phyloP scores from a whole-genome alignment of 92 coral and sea anemone species.

The Porites lobata region DNA sequence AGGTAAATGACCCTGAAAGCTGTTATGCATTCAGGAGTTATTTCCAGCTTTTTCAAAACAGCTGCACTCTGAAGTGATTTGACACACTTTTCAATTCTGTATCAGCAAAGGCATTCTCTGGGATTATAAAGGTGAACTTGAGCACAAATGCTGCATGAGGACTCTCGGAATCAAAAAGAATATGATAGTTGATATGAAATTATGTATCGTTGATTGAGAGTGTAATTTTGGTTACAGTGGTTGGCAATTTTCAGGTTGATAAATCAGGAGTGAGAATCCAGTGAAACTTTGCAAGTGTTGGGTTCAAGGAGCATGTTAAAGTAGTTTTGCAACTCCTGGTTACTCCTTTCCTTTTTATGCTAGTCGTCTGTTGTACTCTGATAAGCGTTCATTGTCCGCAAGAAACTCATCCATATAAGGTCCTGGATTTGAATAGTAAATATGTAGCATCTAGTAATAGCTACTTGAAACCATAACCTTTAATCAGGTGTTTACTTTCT shows the following conservation, averaged over 20 bases:
- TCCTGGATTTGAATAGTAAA: no score
- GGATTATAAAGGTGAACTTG: neutral
- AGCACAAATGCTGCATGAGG: neutral
- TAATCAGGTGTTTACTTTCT: no score
- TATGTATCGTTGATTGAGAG: neutral
- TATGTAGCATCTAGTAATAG: no score
- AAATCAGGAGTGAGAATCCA: neutral
- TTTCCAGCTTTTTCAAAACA: neutral
- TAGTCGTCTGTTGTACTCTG: neutral
- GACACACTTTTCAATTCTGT: slow-evolving; percentile 8
- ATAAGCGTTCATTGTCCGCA: neutral
- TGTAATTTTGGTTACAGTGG: slow-evolving; percentile 2
- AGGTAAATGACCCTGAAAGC: neutral
- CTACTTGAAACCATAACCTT: no score
- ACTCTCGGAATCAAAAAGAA: neutral
- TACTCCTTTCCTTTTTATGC: neutral
- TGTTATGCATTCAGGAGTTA: neutral
- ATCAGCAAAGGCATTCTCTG: slow-evolving; percentile 5
- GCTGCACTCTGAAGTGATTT: neutral
- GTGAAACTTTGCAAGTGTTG: neutral
- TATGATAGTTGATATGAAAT: neutral
- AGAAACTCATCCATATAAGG: neutral
- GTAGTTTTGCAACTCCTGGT: slow-evolving; percentile 18
- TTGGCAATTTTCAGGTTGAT: no score
- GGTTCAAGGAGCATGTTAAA: slow-evolving; percentile 1